These are phyloP conservation scores for Caenorhabditis sp. DNA, from an alignment of 2,888 invertebrate species.

Conservation along the genomic window DNA sequence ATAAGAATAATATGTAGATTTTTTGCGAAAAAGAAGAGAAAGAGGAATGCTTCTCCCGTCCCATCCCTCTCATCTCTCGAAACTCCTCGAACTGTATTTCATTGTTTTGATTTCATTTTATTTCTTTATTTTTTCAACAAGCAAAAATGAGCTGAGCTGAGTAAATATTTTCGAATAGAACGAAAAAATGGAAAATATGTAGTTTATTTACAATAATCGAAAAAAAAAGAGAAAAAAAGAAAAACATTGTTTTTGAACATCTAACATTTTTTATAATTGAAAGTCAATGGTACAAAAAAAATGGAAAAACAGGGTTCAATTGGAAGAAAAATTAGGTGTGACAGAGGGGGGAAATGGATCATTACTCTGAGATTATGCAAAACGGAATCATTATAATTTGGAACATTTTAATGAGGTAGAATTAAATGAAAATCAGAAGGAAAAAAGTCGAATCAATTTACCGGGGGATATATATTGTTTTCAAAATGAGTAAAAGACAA, in stretches of 20 bases:
- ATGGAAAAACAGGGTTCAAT: not conserved
- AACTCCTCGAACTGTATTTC: not conserved
- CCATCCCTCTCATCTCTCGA: not conserved
- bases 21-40: not conserved
- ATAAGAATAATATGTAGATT: not conserved
- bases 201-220: slow-evolving; percentile 7
- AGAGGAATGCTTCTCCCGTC: not conserved
- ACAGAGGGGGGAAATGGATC: not conserved
- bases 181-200: not conserved
- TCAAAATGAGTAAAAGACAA: slow-evolving; percentile 5
- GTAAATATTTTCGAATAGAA: not conserved
- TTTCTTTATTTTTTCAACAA: not conserved
- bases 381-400: not conserved
- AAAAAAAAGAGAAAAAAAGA: not conserved
- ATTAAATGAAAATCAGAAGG: not conserved
- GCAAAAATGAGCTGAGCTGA: not conserved
- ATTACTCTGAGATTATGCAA: slow-evolving; percentile 5
- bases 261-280: not conserved
- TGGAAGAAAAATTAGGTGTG: not conserved
- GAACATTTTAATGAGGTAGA: not conserved
- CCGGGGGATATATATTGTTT: slow-evolving; percentile 2
- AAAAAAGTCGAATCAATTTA: slow-evolving; percentile 5
- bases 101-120: not conserved
- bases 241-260: not conserved
- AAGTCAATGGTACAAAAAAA: not conserved